Evolutionary conservation across 1,140 invertebrate species (phyloP).

Genomic region (Drosophila kohkoa): DNA sequence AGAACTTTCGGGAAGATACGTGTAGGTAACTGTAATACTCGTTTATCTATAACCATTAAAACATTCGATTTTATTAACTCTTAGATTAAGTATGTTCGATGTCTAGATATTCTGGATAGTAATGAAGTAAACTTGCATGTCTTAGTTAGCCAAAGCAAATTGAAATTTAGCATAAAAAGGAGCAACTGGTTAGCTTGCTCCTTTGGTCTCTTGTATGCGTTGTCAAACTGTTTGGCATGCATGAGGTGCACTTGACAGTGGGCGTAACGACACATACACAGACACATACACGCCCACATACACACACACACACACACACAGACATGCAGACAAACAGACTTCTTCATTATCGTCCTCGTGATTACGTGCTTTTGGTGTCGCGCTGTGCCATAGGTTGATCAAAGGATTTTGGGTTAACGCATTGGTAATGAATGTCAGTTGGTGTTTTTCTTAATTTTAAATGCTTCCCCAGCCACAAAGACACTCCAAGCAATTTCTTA

Average conservation of each 20-base stretch:
- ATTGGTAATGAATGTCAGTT: constrained; percentile 60
- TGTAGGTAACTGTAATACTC: too few relatives aligned
- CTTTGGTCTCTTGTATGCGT: neutral
- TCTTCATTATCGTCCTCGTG: neutral
- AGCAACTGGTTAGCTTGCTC: constrained; percentile 47
- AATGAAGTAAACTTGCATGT: neutral
- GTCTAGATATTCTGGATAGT: neutral
- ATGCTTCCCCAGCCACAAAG: constrained; percentile 38
- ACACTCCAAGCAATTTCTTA: constrained; percentile 6
- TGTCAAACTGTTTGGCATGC: constrained; percentile 55
- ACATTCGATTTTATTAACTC: too few relatives aligned
- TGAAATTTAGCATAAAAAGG: constrained; percentile 42
- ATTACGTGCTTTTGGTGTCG: constrained; percentile 1
- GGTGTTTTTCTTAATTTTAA: constrained; percentile 72
- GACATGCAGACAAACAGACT: neutral
- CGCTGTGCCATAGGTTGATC: constrained; percentile 55
- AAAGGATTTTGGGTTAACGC: constrained; percentile 57
- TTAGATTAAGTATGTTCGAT: neutral
- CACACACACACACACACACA: constrained; percentile 4
- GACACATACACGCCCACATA: neutral
- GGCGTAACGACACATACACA: constrained; percentile 8
- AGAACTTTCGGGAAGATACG: too few relatives aligned
- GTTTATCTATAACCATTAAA: too few relatives aligned
- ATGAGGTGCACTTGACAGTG: constrained; percentile 51
- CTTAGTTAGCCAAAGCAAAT: constrained; percentile 26